A percentile compares a stretch with the other conserved stretches of the same genome.
These are phyloP conservation scores for Arizona elegans DNA, from an alignment of 2,113 vertebrate genomes.

Conservation along the genomic window DNA sequence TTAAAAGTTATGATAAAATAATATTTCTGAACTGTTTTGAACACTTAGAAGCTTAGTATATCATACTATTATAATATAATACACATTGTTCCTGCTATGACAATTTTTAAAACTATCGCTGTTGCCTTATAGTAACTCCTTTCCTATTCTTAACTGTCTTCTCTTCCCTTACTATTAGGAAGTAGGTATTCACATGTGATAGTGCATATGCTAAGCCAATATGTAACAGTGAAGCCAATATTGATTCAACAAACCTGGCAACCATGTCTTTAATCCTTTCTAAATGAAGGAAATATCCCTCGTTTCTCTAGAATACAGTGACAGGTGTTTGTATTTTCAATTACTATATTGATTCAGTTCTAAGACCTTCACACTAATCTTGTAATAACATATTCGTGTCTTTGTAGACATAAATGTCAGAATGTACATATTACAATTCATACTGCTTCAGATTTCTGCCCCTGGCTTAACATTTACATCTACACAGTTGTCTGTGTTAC, in stretches of 20 bases:
- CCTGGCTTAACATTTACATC: neutral
- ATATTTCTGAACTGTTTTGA: neutral
- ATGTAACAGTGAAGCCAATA: neutral
- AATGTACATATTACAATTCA: neutral
- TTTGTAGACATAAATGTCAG: slow-evolving; percentile 1
- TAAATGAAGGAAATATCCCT: slow-evolving; percentile 22
- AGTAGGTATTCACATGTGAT: slow-evolving; percentile 19
- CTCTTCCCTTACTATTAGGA: neutral
- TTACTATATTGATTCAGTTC: slow-evolving; percentile 22
- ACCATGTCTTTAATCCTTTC: slow-evolving; percentile 22
- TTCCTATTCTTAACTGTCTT: neutral
- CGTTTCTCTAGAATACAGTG: neutral
- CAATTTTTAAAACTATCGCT: neutral
- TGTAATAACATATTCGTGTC: neutral
- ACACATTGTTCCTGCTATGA: neutral
- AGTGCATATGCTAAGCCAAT: neutral
- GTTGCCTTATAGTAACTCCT: neutral
- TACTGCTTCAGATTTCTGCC: neutral
- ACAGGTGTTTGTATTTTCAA: slow-evolving; percentile 33
- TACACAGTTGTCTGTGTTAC: neutral
- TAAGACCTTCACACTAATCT: neutral
- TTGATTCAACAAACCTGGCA: slow-evolving; percentile 25
- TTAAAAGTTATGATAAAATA: neutral
- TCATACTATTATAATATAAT: neutral
- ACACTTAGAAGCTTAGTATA: neutral